phyloP scores from a whole-genome alignment of 64 coral and sea anemone genomes.

The Hydrozoanthus tunicans region DNA sequence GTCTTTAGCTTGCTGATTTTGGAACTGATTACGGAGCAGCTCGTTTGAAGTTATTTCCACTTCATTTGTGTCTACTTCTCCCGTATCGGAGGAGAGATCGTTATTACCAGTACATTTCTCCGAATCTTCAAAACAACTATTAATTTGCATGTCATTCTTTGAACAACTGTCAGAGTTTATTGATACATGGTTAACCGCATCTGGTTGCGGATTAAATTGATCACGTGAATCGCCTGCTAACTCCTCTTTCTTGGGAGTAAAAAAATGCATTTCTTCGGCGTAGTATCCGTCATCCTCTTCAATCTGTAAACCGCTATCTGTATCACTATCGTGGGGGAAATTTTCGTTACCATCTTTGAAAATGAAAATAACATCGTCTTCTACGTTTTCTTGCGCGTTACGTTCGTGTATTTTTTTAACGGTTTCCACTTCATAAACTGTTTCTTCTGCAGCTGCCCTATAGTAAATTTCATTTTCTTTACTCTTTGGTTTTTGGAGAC shows the following conservation, averaged over 20 bases:
- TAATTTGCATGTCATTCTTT: slow-evolving; percentile 44
- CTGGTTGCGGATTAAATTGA: not conserved
- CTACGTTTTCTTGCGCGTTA: not conserved
- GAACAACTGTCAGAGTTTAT: not conserved
- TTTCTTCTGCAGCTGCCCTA: not conserved
- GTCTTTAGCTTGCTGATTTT: not conserved
- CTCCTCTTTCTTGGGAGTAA: not conserved
- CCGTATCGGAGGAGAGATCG: not conserved
- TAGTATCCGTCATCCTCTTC: slow-evolving; percentile 24
- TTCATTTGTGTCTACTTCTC: slow-evolving; percentile 30
- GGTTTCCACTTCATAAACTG: not conserved
- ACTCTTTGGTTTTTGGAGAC: not conserved
- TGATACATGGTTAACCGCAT: slow-evolving; percentile 44
- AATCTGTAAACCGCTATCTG: slow-evolving; percentile 40
- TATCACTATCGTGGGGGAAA: slow-evolving; percentile 5
- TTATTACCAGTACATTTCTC: not conserved
- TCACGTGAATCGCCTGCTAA: not conserved
- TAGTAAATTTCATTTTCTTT: not conserved
- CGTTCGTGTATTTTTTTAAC: not conserved
- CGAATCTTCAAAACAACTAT: slow-evolving; percentile 18
- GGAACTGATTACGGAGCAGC: not conserved
- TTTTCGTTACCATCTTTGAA: not conserved
- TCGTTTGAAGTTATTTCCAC: slow-evolving; percentile 16
- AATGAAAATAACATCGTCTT: not conserved
- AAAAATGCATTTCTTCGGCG: not conserved